phyloP scores from a whole-genome alignment of 1,140 invertebrate genomes.

The Lineus longissimus region DNA sequence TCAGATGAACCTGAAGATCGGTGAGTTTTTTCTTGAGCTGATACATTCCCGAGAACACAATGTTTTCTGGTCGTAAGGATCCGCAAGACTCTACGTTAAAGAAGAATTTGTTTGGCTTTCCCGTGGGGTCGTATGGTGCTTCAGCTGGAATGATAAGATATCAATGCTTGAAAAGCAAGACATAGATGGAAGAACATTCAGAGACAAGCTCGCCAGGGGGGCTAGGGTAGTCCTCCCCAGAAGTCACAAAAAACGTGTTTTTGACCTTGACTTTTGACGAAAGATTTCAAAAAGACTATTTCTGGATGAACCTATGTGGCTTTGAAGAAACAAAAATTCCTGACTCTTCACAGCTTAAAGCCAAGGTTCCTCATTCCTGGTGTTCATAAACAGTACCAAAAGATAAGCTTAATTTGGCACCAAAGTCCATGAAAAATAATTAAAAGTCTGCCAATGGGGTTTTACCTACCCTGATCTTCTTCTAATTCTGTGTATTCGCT shows the following conservation, averaged over 20 bases:
- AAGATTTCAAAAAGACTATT: background rate
- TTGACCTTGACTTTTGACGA: no score
- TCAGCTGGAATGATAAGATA: conserved; percentile 64
- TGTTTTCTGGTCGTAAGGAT: conserved; percentile 91
- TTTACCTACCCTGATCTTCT: conserved; percentile 78
- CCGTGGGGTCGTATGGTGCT: conserved; percentile 87
- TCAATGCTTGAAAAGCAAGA: no score
- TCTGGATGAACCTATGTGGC: background rate
- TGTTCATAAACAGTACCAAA: no score
- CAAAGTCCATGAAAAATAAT: no score
- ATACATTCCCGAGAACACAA: conserved; percentile 89
- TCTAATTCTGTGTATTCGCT: conserved; percentile 93
- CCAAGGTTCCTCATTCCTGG: no score
- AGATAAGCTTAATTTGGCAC: no score
- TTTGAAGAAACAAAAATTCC: no score
- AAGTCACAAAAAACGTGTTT: no score
- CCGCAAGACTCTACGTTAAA: conserved; percentile 95
- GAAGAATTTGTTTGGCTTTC: conserved; percentile 95
- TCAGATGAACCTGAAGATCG: conserved; percentile 77
- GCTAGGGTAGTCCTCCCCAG: no score
- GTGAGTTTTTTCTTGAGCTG: conserved; percentile 93
- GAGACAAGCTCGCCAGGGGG: no score
- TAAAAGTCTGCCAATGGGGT: no score
- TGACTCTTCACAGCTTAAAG: no score
- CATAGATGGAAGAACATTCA: background rate